Evolutionary conservation across 2,113 vertebrate species (phyloP), one percentile per base, ranked within the genome.

Genomic region (Uropsilus gracilis): DNA sequence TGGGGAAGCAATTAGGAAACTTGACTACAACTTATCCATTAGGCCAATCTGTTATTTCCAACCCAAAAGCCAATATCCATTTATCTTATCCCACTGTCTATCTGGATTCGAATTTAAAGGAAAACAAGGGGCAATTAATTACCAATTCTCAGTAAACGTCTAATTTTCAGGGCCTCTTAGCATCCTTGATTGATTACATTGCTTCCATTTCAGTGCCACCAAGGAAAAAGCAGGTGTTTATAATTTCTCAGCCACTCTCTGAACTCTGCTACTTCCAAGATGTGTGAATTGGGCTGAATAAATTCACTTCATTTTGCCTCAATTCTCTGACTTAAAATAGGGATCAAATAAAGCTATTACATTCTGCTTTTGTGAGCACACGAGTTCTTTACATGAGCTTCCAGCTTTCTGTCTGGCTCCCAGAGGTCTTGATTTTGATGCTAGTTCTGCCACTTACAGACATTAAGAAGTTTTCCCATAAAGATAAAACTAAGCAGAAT

Each of bases 401-500:
- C 34, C 69, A 89, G 76, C 64, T 34, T n/a, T 0, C 32, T 42
- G 8, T 46, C 69, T 84, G 77, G 6, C 12, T 5, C 8, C 32
- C 26, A 72, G 5, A 61, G 39, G 59, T 46, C 90, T 94, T 69
- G 34, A 55, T 90, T 84, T 57, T 53, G 34, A 64, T 93, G 66
- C 17, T 80, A 69, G 13, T 46, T 92, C 34, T 89, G 59, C 69
- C 72, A n/a, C 71, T 93, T 76, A 57, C 14, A 37, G 72, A 89
- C 3, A 13, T 78, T 34, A 89, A 44, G 75, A 44, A 13, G 42
- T 44, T 50, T 88, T 78, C 93, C 68, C 86, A 89, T 76, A 90
- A 53, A 93, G 91, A 91, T 57, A 63, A 89, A 95, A 80, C 68
- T 66, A 53, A 63, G 69, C 50, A 73, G 57, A 73, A 44, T 50